Conservation (phyloP, 92 coral and sea anemone species). For the Heliopora coerulea region DNA sequence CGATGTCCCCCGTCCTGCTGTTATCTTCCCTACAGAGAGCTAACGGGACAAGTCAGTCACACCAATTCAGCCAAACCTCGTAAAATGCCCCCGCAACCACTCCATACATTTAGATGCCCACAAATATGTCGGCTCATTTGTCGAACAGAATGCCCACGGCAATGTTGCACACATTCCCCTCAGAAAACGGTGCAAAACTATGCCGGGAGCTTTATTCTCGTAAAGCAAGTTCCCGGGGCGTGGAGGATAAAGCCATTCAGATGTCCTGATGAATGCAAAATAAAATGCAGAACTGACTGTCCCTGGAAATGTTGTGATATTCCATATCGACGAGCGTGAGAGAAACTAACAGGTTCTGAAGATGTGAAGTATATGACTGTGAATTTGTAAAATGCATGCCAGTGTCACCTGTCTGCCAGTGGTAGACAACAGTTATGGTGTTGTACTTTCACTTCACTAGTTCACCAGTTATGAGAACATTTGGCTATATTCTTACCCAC, state of each 20-base stretch:
- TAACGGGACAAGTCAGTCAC: neutral
- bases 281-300: conserved; percentile 31
- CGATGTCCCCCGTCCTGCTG: conserved; percentile 34
- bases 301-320: conserved; percentile 30
- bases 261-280: conserved; percentile 25
- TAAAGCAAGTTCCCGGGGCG: neutral
- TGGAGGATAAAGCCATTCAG: neutral
- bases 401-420: no score
- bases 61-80: neutral
- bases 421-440: no score
- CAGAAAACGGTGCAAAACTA: neutral
- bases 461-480: no score
- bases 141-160: conserved; percentile 7
- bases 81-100: neutral
- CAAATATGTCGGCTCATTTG: neutral
- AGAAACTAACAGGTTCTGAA: no score
- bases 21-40: conserved; percentile 12
- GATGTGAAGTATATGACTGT: no score
- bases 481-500: no score
- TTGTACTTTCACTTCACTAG: no score
- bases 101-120: neutral
- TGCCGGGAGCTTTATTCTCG: conserved; percentile 21
- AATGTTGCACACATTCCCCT: conserved; percentile 6
- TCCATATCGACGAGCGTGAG: conserved; percentile 23
- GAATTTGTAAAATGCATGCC: no score